A percentile compares a stretch with the other conserved stretches of the same genome.
phyloP scores from a whole-genome alignment of 1,140 invertebrate species.

The Papilio xuthus region DNA sequence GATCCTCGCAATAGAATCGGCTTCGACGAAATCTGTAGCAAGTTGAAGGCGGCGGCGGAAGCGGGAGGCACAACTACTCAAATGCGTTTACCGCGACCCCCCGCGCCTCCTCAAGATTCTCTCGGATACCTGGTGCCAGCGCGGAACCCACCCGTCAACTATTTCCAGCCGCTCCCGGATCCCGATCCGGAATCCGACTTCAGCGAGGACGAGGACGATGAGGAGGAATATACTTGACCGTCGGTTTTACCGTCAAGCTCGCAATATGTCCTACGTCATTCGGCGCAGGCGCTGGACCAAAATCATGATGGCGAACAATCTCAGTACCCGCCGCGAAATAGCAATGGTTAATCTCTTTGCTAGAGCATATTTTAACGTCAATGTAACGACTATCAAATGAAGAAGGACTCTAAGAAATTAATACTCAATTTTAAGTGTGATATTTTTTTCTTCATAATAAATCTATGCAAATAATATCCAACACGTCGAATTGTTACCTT shows the following conservation, averaged over 20 bases:
- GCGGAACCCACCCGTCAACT: conserved; percentile 75
- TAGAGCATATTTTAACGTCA: conserved; percentile 39
- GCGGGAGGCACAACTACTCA: conserved; percentile 50
- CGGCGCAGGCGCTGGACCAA: conserved; percentile 50
- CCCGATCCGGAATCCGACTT: conserved; percentile 66
- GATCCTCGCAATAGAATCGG: conserved; percentile 90
- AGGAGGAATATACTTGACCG: conserved; percentile 74
- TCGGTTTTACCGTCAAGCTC: conserved; percentile 48
- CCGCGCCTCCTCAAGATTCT: conserved; percentile 67
- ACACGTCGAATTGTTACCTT: conserved; percentile 41
- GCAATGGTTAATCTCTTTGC: conserved; percentile 55
- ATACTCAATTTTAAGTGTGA: conserved; percentile 69
- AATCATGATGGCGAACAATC: conserved; percentile 50
- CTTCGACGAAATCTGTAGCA: conserved; percentile 88
- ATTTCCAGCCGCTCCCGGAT: conserved; percentile 76
- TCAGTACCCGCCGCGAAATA: conserved; percentile 55
- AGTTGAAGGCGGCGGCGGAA: conserved; percentile 81
- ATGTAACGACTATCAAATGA: conserved; percentile 30
- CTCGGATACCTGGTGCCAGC: conserved; percentile 71
- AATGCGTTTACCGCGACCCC: conserved; percentile 69
- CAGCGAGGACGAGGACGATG: conserved; percentile 73
- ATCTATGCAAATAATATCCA: conserved; percentile 21
- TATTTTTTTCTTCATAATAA: conserved; percentile 56
- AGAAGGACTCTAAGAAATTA: conserved; percentile 42
- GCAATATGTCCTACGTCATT: conserved; percentile 62